Evolutionary conservation across 2,113 vertebrate genomes (phyloP).

Genomic region (Syngnathus typhle): DNA sequence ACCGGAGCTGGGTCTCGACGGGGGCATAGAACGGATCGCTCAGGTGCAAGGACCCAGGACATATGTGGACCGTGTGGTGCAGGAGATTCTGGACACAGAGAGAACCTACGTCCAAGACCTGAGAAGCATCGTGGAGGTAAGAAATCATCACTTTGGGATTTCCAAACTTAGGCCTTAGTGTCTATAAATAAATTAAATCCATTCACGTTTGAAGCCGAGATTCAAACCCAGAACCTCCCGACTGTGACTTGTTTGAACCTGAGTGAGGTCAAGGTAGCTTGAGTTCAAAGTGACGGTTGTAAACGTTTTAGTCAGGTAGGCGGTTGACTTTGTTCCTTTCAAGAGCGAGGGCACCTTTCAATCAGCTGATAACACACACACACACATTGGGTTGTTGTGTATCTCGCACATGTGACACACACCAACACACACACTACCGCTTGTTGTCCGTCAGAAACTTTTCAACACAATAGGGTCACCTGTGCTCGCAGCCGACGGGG

Average conservation of each 20-base stretch:
- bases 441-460: slow-evolving; percentile 27
- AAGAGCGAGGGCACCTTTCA: slow-evolving; percentile 15
- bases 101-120: slow-evolving; percentile 93
- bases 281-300: not conserved
- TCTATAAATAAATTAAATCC: too few relatives aligned
- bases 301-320: slow-evolving; percentile 10
- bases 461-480: slow-evolving; percentile 50
- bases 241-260: not conserved
- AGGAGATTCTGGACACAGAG: slow-evolving; percentile 95
- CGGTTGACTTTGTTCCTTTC: slow-evolving; percentile 16
- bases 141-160: slow-evolving; percentile 14
- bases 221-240: not conserved
- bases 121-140: slow-evolving; percentile 91
- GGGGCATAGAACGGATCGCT: slow-evolving; percentile 54
- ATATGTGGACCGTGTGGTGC: slow-evolving; percentile 92
- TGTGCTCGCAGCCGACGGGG: slow-evolving; percentile 38
- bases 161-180: not conserved
- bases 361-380: slow-evolving; percentile 24
- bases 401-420: not conserved
- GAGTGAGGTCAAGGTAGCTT: not conserved
- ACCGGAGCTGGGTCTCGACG: slow-evolving; percentile 45
- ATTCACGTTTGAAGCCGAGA: not conserved
- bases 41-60: slow-evolving; percentile 76
- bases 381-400: not conserved
- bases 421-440: not conserved